Evolutionary conservation across 2,797 vertebrate genomes (phyloP), one percentile per base, ranked within the genome.

Genomic region (Acipenser oxyrinchus): DNA sequence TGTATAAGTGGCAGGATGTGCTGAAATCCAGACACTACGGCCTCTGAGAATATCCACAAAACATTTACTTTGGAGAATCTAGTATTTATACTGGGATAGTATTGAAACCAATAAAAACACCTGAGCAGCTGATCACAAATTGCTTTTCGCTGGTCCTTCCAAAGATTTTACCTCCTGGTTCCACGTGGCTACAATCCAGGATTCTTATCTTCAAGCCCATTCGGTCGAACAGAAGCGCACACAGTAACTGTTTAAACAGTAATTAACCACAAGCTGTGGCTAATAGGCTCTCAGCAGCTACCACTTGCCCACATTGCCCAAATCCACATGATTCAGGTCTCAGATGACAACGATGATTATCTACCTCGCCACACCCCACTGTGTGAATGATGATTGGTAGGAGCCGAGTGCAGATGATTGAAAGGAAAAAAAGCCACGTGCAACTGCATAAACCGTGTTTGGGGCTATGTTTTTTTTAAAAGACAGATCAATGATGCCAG

Each of bases 181-280:
- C 58, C 72, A 78, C 75, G 72, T 81, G 79, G 74, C 75, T 71
- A 63, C 71, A 64, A 69, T 79, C 77, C 77, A 76, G 78, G 78
- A 78, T 67, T 68, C 65, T 76, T 75, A 69, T 49, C 81, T 81
- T 81, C 73, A 72, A 15, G 74, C 77, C 74, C 75, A 66, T 81
- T 84, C 77, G 81, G 80, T 86, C 73, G 66, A 73, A 77, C 78
- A 78, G 67, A 80, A 83, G 78, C 76, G 74, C 70, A 68, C 77
- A 68, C 8, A n/a, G 78, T 71, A 72, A 78, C 74, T 71, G 68
- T 65, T 69, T 75, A 81, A 84, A 82, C 80, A 80, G 73, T 78
- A 76, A 83, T 87, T 85, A 86, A 78, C 78, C 72, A 66, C 76
- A 77, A 78, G 73, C 84, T 85, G 79, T 58, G 78, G 75, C 72